Conservation (phyloP, 2,797 vertebrate genomes). For the Forpus xanthops region DNA sequence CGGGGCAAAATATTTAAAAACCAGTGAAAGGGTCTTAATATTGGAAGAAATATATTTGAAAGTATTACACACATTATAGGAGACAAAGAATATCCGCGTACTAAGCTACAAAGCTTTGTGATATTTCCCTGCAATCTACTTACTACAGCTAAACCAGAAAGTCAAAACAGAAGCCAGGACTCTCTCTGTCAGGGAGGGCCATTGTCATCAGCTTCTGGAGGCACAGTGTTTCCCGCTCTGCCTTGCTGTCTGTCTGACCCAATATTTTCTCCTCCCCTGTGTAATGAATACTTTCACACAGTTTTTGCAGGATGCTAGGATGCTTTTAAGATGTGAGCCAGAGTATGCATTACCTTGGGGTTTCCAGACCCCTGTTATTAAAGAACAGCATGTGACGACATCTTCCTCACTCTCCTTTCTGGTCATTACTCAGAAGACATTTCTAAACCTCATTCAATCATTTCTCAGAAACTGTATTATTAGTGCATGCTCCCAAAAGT, state of each 20-base stretch:
- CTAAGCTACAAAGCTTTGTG: not conserved
- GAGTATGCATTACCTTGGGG: accelerated
- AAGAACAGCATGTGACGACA: not conserved
- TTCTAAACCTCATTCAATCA: not conserved
- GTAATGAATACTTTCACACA: not conserved
- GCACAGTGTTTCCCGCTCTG: not conserved
- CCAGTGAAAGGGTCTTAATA: not conserved
- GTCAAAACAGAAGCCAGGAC: not conserved
- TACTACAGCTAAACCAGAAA: not conserved
- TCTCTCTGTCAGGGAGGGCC: accelerated
- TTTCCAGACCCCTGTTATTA: not conserved
- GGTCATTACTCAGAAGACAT: not conserved
- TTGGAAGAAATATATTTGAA: not conserved
- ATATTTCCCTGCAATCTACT: not conserved
- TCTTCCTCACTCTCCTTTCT: not conserved
- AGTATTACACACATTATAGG: not conserved
- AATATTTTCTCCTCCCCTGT: not conserved
- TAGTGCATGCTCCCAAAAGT: not conserved
- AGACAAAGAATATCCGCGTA: not conserved
- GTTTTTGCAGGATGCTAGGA: not conserved
- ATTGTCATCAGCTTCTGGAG: not conserved
- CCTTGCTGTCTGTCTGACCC: not conserved
- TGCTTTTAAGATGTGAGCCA: not conserved
- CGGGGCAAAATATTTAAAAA: not conserved
- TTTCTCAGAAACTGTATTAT: not conserved